phyloP scores from a whole-genome alignment of 2,888 invertebrate species.

The Xestia sexstrigata region DNA sequence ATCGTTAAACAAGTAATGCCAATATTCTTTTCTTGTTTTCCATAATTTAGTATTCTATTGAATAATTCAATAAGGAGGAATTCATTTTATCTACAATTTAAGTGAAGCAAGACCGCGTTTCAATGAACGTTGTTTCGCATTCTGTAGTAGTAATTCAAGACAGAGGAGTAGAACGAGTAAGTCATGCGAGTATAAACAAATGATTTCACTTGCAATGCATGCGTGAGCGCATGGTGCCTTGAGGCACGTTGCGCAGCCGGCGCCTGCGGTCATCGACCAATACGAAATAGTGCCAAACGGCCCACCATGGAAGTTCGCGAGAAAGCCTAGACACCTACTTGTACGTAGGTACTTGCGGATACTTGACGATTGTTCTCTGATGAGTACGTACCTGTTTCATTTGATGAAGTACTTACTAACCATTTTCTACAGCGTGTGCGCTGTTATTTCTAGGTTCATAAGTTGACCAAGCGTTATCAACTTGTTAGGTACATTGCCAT shows the following conservation, averaged over 20 bases:
- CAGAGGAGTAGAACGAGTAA: constrained; percentile 57
- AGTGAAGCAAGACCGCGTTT: constrained; percentile 29
- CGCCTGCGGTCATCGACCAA: constrained; percentile 74
- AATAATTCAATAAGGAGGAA: constrained; percentile 18
- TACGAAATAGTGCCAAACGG: constrained; percentile 71
- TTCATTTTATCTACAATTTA: constrained; percentile 17
- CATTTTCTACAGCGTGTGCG: neutral
- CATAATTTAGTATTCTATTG: constrained; percentile 26
- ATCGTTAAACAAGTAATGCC: constrained; percentile 7
- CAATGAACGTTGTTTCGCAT: constrained; percentile 43
- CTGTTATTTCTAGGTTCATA: neutral
- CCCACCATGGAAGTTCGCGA: constrained; percentile 66
- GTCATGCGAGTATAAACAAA: constrained; percentile 60
- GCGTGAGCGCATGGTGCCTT: constrained; percentile 57
- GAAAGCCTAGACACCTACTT: constrained; percentile 45
- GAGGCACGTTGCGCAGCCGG: constrained; percentile 57
- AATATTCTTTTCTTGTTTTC: constrained; percentile 7
- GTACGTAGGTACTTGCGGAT: constrained; percentile 4
- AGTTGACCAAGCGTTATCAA: constrained; percentile 35
- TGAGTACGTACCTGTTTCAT: constrained; percentile 31
- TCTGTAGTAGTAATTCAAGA: constrained; percentile 41
- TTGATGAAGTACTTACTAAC: neutral
- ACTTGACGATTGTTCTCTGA: constrained; percentile 26
- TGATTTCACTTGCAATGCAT: constrained; percentile 63
- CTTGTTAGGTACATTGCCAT: neutral